Evolutionary conservation across 2,113 vertebrate genomes (phyloP), one percentile per base, ranked within the genome.

Genomic region (Chamaea fasciata): DNA sequence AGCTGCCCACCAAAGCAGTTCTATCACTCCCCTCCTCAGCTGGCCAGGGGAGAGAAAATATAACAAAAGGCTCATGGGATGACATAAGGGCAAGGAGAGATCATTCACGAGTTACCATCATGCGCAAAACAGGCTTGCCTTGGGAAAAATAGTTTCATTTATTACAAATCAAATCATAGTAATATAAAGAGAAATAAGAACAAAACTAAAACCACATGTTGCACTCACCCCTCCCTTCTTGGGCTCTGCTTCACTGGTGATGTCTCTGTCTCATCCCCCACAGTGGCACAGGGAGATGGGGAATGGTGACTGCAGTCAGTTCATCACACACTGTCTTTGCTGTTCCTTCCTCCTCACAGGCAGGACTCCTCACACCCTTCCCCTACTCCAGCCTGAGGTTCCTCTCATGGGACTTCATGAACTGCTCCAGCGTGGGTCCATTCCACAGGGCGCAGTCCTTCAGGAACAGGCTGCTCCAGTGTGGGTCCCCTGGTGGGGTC

Each of bases 341-440:
- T 21, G 7, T 26, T 73, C 37, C 35, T 57, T 41, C 31, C 42
- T 73, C 37, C 31, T 49, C 31, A 57, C 15, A 17, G 35, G 26
- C 14, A 56, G 50, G 35, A 31, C 42, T 50, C 26, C 31, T 35
- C 57, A 49, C 42, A 35, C 11, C 10, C 67, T 42, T 76, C 16
- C 42, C 26, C 3, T 21, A 2, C 31, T 68, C 27, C 53, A 35
- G 53, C 4, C 11, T 46, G 33, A 42, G 27, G 9, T 52, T 11
- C 17, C 22, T 68, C 33, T 18, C 37, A 12, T 26, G 37, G 14
- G 11, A 52, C 27, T 52, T 35, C 46, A 77, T 14, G 14, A 44
- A 15, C 37, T 60, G 33, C 1, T 30, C 30, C 42, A 75, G 63
- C 1, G 0, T 46, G 27, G 13, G 13, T 67, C 27, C 3, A 0